Conservation (phyloP, 2,113 vertebrate species). For the Ochotona curzoniae region DNA sequence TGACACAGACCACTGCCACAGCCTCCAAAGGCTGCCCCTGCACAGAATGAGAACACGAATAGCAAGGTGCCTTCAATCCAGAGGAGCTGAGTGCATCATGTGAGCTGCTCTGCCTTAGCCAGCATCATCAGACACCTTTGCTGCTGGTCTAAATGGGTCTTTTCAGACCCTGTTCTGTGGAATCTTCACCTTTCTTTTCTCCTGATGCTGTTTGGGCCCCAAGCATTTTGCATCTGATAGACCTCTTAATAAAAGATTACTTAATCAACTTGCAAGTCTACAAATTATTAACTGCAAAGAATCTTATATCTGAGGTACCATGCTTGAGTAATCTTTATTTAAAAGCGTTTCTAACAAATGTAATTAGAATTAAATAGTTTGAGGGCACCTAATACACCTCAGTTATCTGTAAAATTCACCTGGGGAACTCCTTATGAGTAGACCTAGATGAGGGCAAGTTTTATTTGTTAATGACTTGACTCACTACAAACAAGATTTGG, state of each 20-base stretch:
- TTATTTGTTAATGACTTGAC: background rate
- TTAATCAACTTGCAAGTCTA: background rate
- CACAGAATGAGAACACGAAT: background rate
- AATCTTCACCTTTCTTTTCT: background rate
- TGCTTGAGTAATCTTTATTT: background rate
- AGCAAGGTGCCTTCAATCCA: background rate
- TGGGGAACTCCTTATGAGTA: background rate
- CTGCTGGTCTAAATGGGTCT: background rate
- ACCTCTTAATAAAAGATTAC: background rate
- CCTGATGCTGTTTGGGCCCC: background rate
- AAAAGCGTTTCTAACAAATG: background rate
- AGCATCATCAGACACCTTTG: background rate
- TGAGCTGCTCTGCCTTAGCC: background rate
- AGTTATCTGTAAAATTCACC: background rate
- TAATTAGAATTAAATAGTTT: background rate
- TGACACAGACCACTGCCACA: background rate
- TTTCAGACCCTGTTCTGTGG: background rate
- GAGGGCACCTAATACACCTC: background rate
- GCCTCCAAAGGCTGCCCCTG: background rate
- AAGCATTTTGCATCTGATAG: background rate
- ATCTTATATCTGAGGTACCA: background rate
- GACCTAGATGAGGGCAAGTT: background rate
- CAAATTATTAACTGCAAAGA: background rate
- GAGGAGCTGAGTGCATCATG: background rate
- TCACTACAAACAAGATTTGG: conserved; percentile 16